Conservation (phyloP, 2,113 vertebrate genomes). For the Perccottus glenii region DNA sequence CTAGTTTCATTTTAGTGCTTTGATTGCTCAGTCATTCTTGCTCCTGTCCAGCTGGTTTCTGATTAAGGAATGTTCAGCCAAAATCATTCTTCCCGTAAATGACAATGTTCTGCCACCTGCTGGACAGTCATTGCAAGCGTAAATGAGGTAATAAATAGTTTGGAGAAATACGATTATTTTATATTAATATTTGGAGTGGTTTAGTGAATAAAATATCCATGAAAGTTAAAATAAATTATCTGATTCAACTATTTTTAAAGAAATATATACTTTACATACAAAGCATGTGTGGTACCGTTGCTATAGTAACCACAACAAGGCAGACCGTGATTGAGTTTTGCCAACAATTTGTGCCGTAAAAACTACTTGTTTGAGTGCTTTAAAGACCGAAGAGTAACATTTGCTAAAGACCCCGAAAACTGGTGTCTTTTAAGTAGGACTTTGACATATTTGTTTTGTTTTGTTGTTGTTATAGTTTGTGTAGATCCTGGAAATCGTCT, state of each 20-base stretch:
- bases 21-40: neutral
- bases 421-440: conserved; percentile 17
- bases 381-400: neutral
- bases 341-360: neutral
- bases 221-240: too few species aligned
- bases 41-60: conserved; percentile 21
- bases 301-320: conserved; percentile 48
- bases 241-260: too few species aligned
- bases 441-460: neutral
- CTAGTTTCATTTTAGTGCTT: conserved; percentile 9
- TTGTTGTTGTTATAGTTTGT: too few species aligned
- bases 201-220: neutral
- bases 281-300: conserved; percentile 19
- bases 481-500: too few species aligned
- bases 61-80: conserved; percentile 1
- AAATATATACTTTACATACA: neutral
- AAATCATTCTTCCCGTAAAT: neutral
- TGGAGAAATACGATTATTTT: neutral
- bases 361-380: too few species aligned
- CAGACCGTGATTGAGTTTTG: conserved; percentile 40
- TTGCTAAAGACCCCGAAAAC: neutral
- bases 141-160: neutral
- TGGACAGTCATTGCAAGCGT: conserved; percentile 27
- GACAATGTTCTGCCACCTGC: conserved; percentile 37
- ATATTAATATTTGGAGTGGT: neutral